Conservation (phyloP, 2,888 invertebrate species). For the Acrocera orbiculus region DNA sequence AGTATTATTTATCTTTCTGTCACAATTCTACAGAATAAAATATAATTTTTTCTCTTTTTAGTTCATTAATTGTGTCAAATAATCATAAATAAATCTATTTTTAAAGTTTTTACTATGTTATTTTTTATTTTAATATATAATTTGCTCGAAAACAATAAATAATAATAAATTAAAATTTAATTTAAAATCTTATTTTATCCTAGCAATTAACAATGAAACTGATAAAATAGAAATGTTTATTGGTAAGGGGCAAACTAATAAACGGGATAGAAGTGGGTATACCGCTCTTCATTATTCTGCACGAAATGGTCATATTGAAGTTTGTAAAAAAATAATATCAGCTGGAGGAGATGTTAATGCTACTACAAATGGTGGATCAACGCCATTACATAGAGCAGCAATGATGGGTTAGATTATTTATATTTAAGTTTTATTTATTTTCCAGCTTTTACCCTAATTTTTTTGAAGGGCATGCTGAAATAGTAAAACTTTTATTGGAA, state of each 20-base stretch:
- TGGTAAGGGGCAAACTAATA: slow-evolving; percentile 39
- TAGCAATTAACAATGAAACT: slow-evolving; percentile 59
- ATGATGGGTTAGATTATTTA: no score
- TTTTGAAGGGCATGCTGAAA: no score
- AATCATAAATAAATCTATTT: neutral
- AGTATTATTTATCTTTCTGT: no score
- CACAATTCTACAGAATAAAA: no score
- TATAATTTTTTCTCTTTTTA: no score
- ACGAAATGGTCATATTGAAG: slow-evolving; percentile 52
- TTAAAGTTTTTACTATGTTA: neutral
- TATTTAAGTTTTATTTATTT: no score
- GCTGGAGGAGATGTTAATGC: slow-evolving; percentile 57
- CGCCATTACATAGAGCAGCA: slow-evolving; percentile 69
- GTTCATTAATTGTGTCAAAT: no score
- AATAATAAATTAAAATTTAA: slow-evolving; percentile 2
- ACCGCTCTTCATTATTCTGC: slow-evolving; percentile 82
- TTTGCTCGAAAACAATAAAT: no score
- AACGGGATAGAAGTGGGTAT: slow-evolving; percentile 59
- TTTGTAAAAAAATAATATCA: slow-evolving; percentile 50
- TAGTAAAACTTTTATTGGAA: no score
- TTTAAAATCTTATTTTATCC: slow-evolving; percentile 6
- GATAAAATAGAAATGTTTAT: slow-evolving; percentile 43
- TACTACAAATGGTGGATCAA: slow-evolving; percentile 59
- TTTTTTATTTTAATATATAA: neutral
- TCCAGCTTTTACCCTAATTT: no score